These are phyloP conservation scores for Chrysolina americana DNA, from an alignment of 2,888 invertebrate species.

Conservation along the genomic window DNA sequence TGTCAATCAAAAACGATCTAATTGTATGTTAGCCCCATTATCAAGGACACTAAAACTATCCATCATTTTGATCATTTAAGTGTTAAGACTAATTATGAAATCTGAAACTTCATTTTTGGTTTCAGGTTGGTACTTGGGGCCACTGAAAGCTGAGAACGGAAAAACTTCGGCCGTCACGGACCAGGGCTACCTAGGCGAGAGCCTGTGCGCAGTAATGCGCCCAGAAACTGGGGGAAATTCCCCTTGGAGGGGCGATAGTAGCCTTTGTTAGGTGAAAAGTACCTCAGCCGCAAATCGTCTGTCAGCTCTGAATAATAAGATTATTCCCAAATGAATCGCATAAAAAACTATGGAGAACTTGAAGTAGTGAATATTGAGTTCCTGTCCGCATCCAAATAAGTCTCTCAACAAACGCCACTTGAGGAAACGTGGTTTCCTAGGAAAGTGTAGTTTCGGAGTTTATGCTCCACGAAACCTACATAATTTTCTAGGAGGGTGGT, in stretches of 20 bases:
- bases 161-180: slow-evolving; percentile 19
- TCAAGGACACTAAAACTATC: no score
- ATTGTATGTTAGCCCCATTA: no score
- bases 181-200: slow-evolving; percentile 13
- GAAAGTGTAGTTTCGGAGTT: not conserved
- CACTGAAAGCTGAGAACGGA: slow-evolving; percentile 11
- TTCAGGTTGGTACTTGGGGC: slow-evolving; percentile 8
- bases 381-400: not conserved
- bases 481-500: not conserved
- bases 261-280: not conserved
- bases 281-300: not conserved
- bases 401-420: not conserved
- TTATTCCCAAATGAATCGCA: not conserved
- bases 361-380: not conserved
- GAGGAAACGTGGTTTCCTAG: not conserved
- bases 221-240: slow-evolving; percentile 13
- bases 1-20: no score
- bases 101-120: not conserved
- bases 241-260: not conserved
- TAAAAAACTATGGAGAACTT: no score
- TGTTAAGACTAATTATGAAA: no score
- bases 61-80: no score
- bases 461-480: no score
- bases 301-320: not conserved
- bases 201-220: slow-evolving; percentile 19